phyloP scores from a whole-genome alignment of 2,797 vertebrate species.

The Liparis tanakae region DNA sequence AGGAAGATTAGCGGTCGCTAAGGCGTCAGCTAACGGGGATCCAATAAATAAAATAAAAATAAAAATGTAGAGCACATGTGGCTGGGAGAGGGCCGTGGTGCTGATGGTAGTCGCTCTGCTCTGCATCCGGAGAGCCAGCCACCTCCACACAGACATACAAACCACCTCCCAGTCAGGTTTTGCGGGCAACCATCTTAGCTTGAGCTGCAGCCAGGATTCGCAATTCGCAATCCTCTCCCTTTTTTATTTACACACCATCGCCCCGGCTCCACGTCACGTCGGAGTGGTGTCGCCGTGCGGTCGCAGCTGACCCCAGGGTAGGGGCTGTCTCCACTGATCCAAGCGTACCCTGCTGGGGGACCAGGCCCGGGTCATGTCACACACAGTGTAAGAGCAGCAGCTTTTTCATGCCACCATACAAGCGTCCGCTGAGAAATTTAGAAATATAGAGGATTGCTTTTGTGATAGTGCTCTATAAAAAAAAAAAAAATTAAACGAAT shows the following conservation, averaged over 20 bases:
- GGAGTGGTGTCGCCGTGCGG: constrained; percentile 79
- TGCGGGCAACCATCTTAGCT: constrained; percentile 92
- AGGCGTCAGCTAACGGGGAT: no score
- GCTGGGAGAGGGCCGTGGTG: constrained; percentile 59
- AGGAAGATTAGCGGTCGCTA: no score
- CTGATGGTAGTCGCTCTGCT: constrained; percentile 61
- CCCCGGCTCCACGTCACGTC: constrained; percentile 90
- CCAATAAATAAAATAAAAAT: no score
- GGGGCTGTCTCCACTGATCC: constrained; percentile 93
- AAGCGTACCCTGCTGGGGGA: constrained; percentile 84
- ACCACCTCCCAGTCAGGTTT: constrained; percentile 90
- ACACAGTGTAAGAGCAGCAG: constrained; percentile 57
- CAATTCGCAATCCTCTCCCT: constrained; percentile 91
- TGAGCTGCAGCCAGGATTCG: constrained; percentile 89
- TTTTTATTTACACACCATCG: constrained; percentile 94
- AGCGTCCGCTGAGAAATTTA: background rate
- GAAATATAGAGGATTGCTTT: background rate
- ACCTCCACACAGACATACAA: constrained; percentile 68
- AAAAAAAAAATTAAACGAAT: no score
- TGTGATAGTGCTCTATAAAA: background rate
- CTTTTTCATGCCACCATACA: constrained; percentile 21
- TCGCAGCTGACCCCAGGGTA: constrained; percentile 87
- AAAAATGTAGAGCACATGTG: constrained; percentile 47
- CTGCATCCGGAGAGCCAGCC: constrained; percentile 62
- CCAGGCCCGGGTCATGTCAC: constrained; percentile 78